Evolutionary conservation across 2,797 vertebrate genomes (phyloP).

Genomic region (Dryobates pubescens): DNA sequence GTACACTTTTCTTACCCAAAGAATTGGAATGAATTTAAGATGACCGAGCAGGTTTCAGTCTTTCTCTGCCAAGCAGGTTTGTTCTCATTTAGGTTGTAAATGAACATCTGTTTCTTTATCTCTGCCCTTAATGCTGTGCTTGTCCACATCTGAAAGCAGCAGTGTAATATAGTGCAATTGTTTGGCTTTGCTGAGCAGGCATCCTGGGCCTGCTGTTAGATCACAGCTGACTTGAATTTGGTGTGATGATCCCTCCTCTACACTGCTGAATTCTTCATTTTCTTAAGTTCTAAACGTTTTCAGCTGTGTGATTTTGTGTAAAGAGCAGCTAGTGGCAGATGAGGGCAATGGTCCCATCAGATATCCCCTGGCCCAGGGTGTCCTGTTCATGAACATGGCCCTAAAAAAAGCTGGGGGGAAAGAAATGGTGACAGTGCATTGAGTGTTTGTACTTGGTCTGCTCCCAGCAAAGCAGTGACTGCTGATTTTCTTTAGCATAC

Average conservation of each 20-base stretch:
- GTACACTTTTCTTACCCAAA: not conserved
- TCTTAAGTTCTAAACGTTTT: slow-evolving; percentile 19
- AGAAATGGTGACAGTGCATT: not conserved
- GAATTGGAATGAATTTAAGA: not conserved
- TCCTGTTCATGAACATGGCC: not conserved
- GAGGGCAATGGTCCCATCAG: not conserved
- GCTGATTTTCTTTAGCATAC: not conserved
- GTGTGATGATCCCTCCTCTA: not conserved
- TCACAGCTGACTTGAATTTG: slow-evolving; percentile 40
- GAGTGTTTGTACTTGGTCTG: not conserved
- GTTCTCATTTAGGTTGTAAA: slow-evolving; percentile 35
- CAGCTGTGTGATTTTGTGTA: not conserved
- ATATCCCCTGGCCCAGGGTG: not conserved
- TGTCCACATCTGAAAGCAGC: slow-evolving; percentile 53
- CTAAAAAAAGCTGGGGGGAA: too few species aligned
- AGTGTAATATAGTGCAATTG: not conserved
- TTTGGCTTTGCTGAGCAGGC: slow-evolving; percentile 47
- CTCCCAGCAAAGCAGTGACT: not conserved
- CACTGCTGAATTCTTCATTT: not conserved
- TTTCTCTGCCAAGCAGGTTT: slow-evolving; percentile 23
- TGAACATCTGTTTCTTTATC: slow-evolving; percentile 58
- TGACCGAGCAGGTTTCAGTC: not conserved
- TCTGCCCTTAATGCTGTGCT: slow-evolving; percentile 16
- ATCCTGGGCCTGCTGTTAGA: slow-evolving; percentile 20
- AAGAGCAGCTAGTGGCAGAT: not conserved